phyloP scores from a whole-genome alignment of 2,797 vertebrate genomes.

The Halcyon smyrnensis region DNA sequence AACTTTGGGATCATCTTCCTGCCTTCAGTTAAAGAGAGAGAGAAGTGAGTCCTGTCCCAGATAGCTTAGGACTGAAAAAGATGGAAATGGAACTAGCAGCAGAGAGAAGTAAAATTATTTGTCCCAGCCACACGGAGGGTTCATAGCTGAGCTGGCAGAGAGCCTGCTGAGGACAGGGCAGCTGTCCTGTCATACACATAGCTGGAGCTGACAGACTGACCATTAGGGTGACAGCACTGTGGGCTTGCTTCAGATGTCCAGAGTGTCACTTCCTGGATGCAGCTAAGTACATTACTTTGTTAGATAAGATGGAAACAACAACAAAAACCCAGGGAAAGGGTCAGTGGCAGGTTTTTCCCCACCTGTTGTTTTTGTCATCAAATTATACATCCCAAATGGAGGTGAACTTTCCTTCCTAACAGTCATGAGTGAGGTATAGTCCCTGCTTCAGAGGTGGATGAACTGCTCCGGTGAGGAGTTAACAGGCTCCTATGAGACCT shows the following conservation, averaged over 20 bases:
- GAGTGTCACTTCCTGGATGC: background rate
- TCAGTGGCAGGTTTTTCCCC: background rate
- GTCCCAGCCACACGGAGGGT: background rate
- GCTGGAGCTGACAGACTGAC: background rate
- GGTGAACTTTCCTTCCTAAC: background rate
- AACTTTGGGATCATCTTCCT: background rate
- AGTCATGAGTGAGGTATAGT: background rate
- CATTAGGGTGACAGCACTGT: background rate
- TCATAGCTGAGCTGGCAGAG: background rate
- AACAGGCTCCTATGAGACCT: background rate
- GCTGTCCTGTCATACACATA: background rate
- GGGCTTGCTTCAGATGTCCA: background rate
- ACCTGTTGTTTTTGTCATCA: background rate
- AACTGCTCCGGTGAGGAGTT: background rate
- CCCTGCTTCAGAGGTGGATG: background rate
- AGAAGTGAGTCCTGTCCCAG: background rate
- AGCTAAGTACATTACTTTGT: background rate
- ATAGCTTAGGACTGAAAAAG: background rate
- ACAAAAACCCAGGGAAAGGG: background rate
- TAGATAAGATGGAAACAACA: background rate
- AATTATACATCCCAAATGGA: background rate
- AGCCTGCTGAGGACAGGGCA: background rate
- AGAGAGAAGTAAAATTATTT: background rate
- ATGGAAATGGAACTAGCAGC: background rate
- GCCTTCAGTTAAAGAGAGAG: background rate